Percentiles rank a stretch among this genome's conserved stretches.
These are phyloP conservation scores for Ips typographus DNA, from an alignment of 1,140 invertebrate species.

Conservation along the genomic window DNA sequence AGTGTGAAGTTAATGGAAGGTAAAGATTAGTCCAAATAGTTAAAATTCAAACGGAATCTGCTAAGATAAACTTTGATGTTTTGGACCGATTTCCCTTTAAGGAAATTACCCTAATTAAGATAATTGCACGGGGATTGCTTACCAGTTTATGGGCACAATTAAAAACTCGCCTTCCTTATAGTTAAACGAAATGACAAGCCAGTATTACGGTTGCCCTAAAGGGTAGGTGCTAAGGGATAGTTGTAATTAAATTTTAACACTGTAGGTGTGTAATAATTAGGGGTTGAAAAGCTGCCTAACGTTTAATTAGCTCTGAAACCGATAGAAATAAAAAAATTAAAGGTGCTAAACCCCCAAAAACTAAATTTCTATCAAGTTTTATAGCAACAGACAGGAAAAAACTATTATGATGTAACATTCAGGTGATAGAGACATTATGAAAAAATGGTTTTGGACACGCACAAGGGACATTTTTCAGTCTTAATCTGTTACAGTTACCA, in stretches of 20 bases:
- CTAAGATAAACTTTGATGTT: constrained; percentile 4
- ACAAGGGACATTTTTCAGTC: constrained; percentile 12
- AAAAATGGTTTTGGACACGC: constrained; percentile 6
- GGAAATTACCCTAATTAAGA: not conserved
- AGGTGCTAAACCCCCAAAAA: not conserved
- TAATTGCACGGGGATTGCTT: not conserved
- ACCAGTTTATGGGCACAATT: constrained; percentile 18
- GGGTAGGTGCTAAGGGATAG: constrained; percentile 25
- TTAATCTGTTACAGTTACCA: not conserved
- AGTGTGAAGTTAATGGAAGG: constrained; percentile 37
- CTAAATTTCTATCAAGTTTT: not conserved
- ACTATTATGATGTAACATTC: too few relatives aligned
- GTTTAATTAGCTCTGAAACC: constrained; percentile 13
- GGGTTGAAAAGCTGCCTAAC: constrained; percentile 17
- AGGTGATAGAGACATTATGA: constrained; percentile 7
- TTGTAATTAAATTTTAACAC: constrained; percentile 35
- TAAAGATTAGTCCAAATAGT: constrained; percentile 37
- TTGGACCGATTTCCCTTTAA: not conserved
- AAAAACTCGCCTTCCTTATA: constrained; percentile 19
- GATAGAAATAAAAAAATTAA: not conserved
- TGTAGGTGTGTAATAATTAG: constrained; percentile 22
- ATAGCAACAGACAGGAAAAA: not conserved
- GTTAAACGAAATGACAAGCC: constrained; percentile 32
- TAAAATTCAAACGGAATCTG: constrained; percentile 32
- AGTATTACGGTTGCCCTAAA: constrained; percentile 16